Conservation (phyloP, 2,113 vertebrate species). For the Daphoenositta chrysoptera region DNA sequence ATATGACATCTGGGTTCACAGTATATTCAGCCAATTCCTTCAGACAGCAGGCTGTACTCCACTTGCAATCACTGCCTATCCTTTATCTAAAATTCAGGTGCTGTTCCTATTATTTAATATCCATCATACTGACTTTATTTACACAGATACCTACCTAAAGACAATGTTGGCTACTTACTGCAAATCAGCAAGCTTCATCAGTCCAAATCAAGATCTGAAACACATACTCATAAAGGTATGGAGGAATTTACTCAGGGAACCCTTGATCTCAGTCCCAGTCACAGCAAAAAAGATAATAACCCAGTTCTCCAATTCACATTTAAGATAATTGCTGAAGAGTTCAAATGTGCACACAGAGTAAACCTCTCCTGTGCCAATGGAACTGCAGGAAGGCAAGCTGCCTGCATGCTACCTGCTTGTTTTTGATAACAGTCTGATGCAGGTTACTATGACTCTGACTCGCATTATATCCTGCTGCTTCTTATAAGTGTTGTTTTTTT, state of each 20-base stretch:
- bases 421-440: neutral
- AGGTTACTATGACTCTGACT: neutral
- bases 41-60: neutral
- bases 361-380: neutral
- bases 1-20: neutral
- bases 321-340: neutral
- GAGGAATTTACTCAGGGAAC: neutral
- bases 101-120: neutral
- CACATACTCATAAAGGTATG: neutral
- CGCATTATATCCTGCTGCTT: neutral
- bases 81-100: neutral
- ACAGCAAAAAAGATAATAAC: neutral
- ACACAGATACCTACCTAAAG: neutral
- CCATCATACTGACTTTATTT: neutral
- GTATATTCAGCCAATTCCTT: neutral
- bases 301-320: neutral
- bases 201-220: neutral
- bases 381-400: neutral
- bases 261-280: neutral
- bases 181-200: neutral
- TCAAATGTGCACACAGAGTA: rapidly evolving
- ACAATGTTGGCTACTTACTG: neutral
- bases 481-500: neutral
- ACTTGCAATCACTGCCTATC: neutral
- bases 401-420: neutral